Conservation (phyloP, 2,113 vertebrate species). For the Perca schrenkii region DNA sequence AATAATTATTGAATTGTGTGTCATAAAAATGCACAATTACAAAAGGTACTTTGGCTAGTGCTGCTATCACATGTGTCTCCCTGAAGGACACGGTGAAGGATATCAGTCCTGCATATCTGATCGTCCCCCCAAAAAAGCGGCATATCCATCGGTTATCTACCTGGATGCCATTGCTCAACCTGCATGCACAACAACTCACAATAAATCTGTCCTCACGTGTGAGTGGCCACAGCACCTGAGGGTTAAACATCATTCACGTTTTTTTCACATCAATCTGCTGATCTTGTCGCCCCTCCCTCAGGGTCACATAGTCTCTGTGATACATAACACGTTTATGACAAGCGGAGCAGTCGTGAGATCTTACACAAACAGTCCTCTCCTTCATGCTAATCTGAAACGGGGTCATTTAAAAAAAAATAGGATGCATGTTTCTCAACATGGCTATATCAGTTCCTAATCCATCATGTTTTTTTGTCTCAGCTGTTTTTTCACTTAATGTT, state of each 20-base stretch:
- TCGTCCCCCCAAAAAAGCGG: constrained; percentile 37
- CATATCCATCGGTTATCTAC: constrained; percentile 65
- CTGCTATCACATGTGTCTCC: not conserved
- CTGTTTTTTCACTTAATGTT: constrained; percentile 35
- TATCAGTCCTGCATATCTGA: constrained; percentile 56
- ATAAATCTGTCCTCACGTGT: constrained; percentile 64
- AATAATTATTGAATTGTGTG: constrained; percentile 15
- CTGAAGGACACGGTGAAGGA: constrained; percentile 68
- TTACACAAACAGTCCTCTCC: constrained; percentile 56
- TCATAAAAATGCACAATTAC: constrained; percentile 1
- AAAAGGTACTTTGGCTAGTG: not conserved
- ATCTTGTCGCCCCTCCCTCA: constrained; percentile 41
- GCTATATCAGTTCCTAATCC: constrained; percentile 30
- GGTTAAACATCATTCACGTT: constrained; percentile 71
- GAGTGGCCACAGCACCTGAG: constrained; percentile 25
- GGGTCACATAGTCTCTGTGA: constrained; percentile 66
- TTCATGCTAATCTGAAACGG: constrained; percentile 56
- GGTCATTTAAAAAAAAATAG: constrained; percentile 36
- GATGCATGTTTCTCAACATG: constrained; percentile 33
- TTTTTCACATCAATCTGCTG: constrained; percentile 60
- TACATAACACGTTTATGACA: constrained; percentile 57
- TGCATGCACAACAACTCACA: constrained; percentile 54
- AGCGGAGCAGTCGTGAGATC: constrained; percentile 16
- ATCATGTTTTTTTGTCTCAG: constrained; percentile 31
- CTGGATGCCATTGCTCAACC: constrained; percentile 58